Conservation (phyloP, 2,113 vertebrate species). For the Albula goreensis region DNA sequence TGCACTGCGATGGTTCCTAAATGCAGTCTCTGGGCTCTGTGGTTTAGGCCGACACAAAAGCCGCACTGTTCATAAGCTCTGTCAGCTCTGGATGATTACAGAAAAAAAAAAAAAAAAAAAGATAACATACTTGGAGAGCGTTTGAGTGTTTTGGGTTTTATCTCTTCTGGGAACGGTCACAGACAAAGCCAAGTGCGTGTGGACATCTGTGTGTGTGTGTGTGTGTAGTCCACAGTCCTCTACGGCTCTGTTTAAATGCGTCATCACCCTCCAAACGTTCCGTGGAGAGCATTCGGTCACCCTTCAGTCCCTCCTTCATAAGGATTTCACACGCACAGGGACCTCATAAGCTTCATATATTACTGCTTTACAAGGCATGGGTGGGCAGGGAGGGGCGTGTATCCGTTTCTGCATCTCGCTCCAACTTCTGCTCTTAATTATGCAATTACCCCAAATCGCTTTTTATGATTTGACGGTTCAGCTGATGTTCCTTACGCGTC, state of each 20-base stretch:
- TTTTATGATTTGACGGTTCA: too few relatives aligned
- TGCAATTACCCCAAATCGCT: too few relatives aligned
- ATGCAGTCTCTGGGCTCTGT: too few relatives aligned
- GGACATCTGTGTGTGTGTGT: neutral
- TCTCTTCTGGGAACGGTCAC: too few relatives aligned
- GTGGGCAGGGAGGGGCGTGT: too few relatives aligned
- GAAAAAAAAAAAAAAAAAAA: neutral
- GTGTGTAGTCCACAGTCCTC: neutral
- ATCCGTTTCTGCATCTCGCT: too few relatives aligned
- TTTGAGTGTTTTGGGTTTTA: neutral
- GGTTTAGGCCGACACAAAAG: too few relatives aligned
- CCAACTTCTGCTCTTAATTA: too few relatives aligned
- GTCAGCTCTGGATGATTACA: neutral
- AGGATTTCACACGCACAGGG: neutral
- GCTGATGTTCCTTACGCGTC: too few relatives aligned
- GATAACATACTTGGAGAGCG: neutral
- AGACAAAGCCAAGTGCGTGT: neutral
- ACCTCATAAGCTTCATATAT: neutral
- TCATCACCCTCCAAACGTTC: neutral
- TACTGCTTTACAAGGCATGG: too few relatives aligned
- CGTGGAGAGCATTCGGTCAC: neutral
- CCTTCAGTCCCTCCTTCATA: neutral
- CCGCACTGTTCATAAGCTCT: neutral
- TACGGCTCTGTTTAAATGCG: neutral
- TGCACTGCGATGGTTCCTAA: too few relatives aligned